Evolutionary conservation across 2,888 invertebrate genomes (phyloP), one percentile per base, ranked within the genome.

Genomic region (Gisinianus flammeolus): DNA sequence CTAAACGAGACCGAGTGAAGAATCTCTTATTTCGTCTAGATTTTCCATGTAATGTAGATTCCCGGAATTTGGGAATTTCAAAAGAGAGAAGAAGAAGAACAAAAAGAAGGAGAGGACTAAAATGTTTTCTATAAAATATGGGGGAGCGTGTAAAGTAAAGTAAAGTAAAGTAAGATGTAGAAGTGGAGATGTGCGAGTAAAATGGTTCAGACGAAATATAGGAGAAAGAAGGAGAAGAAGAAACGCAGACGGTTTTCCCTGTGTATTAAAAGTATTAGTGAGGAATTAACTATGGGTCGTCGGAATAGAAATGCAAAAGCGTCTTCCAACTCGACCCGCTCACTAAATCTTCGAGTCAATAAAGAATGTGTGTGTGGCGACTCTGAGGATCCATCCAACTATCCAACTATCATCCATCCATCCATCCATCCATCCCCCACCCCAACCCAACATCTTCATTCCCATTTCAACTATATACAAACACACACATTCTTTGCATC

Each of bases 241-340:
- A 76, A 67, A 44, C 44, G 26, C 58, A 77, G 35, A 54, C 44
- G 75, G 76, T 76, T 70, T 76, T 79, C 58, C 75, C 35, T 79
- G 77, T 80, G 82, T 79, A 80, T 82, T 82, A 82, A 82, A 80
- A 82, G 82, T 82, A 82, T 82, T 82, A 82, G 79, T 74, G 70
- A 77, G 79, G 82, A 82, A 82, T 82, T 80, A 82, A 82, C 78
- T 79, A n/a, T 44, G 44, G 78, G 76, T 4, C 12, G 12, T 16
- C n/a, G 69, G 77, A 79, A 75, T 54, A 75, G 78, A 77, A 78
- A 80, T 81, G 77, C 76, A 77, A 80, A 78, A 70, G 77, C 76
- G 77, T 78, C 71, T 62, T 62, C 62, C 62, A 28, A 4, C 62
- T 62, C 58, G 2, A 8, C 26, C 26, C 26, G 24, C 62, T 62